Evolutionary conservation across 2,797 vertebrate species (phyloP).

Genomic region (Rhinophrynus dorsalis): DNA sequence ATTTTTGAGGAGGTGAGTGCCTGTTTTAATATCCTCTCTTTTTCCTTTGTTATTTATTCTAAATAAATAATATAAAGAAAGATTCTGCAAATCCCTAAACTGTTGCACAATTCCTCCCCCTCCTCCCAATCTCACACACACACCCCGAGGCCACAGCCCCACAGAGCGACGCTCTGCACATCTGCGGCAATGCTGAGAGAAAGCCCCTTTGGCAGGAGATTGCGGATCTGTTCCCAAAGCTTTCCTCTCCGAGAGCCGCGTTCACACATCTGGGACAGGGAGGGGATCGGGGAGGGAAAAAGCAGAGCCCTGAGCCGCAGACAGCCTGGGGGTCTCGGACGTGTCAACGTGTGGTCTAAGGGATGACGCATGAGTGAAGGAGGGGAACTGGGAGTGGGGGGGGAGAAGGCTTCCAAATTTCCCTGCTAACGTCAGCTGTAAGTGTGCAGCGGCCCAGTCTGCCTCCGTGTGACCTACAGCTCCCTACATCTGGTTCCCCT

Average conservation of each 20-base stretch:
- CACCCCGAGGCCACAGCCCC: conserved; percentile 17
- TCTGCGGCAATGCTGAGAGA: conserved; percentile 36
- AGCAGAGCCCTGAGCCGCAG: conserved; percentile 41
- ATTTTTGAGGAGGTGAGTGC: too few relatives aligned
- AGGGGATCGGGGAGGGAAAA: conserved; percentile 32
- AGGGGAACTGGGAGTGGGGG: conserved; percentile 6
- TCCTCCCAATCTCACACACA: conserved; percentile 1
- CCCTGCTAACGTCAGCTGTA: conserved; percentile 40
- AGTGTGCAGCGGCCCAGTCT: conserved; percentile 11
- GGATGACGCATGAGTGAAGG: conserved; percentile 44
- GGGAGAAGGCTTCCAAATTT: conserved; percentile 37
- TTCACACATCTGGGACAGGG: conserved; percentile 43
- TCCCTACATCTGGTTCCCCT: conserved; percentile 27
- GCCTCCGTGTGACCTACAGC: conserved; percentile 23
- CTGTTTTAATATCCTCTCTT: too few relatives aligned
- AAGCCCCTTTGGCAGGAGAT: conserved; percentile 42
- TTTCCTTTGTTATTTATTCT: background rate
- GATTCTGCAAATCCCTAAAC: background rate
- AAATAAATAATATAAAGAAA: background rate
- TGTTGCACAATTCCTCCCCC: background rate
- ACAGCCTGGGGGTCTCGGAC: conserved; percentile 45
- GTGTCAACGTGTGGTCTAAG: conserved; percentile 48
- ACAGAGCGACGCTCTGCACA: conserved; percentile 44
- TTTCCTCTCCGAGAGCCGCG: conserved; percentile 14
- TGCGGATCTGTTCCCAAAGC: conserved; percentile 40